Evolutionary conservation across 2,888 invertebrate genomes (phyloP), one percentile per base, ranked within the genome.

Genomic region (Nomada lathburiana): DNA sequence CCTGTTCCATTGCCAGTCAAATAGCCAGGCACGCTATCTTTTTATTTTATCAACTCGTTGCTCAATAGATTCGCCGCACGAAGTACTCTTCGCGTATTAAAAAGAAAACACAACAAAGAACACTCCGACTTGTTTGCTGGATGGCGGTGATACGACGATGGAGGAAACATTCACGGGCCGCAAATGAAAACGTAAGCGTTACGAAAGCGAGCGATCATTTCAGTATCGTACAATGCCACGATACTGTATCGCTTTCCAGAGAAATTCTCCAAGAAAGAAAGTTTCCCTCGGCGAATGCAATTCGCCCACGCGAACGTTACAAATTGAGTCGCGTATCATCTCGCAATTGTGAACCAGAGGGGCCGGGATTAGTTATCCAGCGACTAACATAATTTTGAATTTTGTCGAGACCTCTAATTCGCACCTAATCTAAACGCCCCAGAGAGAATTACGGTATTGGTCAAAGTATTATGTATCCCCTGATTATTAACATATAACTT

Each of bases 241-340:
- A 67, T 68, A 55, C 47, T 52, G 72, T 64, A 73, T 81, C 63
- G 74, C 80, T 81, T 81, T 81, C 82, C 62, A 73, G 82, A 47
- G 80, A 81, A 81, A 81, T 81, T 71, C 62, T 65, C 29, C 29
- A 64, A 60, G 81, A 36, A 36, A 36, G 53, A 20, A 53, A 53
- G 53, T 81, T 81, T 81, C 64, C 73, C 69, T 36, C 60, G 29
- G 60, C 20, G 65, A 36, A 18, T 50, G 50, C 69, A 76, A 76
- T 67, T 77, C 76, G 76, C 62, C 67, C 80, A 80, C 81, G 71
- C n/a, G 80, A 9, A 18, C 53, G 29, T n/a, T 59, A 23, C 52
- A 53, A 80, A 80, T 81, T 71, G 65, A 81, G 80, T 71, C 81
- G 60, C 62, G 80, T 80, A 59, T 70, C 79, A 20, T 80, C 64